Percentiles rank a stretch among this genome's conserved stretches.
Evolutionary conservation across 2,888 invertebrate genomes (phyloP).

Genomic region (Neuroscelio doddi): DNA sequence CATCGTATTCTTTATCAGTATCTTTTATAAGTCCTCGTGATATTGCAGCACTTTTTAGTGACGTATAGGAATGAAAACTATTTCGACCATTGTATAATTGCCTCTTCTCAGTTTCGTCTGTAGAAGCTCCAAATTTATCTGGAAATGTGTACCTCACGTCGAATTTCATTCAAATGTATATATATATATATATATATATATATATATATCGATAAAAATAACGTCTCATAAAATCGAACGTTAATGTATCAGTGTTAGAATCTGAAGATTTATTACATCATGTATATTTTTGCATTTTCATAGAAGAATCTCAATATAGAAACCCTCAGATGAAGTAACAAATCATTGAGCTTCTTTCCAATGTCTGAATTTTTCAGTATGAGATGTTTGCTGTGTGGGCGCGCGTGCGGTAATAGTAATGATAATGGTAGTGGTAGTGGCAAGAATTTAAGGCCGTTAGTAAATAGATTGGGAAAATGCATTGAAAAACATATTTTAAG

Average conservation of each 20-base stretch:
- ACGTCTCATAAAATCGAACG: conserved; percentile 20
- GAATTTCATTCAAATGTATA: conserved; percentile 29
- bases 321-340: conserved; percentile 19
- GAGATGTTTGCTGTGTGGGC: conserved; percentile 65
- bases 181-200: too few species aligned
- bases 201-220: conserved; percentile 34
- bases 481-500: conserved; percentile 21
- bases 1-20: conserved; percentile 31
- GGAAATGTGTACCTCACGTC: conserved; percentile 38
- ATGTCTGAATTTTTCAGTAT: conserved; percentile 46
- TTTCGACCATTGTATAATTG: conserved; percentile 22
- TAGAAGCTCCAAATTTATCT: conserved; percentile 37
- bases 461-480: conserved; percentile 36
- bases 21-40: conserved; percentile 13
- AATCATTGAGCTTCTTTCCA: conserved; percentile 38
- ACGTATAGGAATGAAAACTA: conserved; percentile 11
- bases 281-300: conserved; percentile 5
- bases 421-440: conserved; percentile 51
- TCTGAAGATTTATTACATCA: conserved; percentile 35
- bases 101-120: conserved; percentile 16
- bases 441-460: conserved; percentile 53
- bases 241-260: conserved; percentile 36
- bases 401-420: conserved; percentile 66
- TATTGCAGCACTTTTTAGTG: conserved; percentile 2
- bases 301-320: conserved; percentile 22